A percentile compares a stretch with the other conserved stretches of the same genome.
Conservation (phyloP, 1,140 invertebrate species). For the Nylanderia fulva region DNA sequence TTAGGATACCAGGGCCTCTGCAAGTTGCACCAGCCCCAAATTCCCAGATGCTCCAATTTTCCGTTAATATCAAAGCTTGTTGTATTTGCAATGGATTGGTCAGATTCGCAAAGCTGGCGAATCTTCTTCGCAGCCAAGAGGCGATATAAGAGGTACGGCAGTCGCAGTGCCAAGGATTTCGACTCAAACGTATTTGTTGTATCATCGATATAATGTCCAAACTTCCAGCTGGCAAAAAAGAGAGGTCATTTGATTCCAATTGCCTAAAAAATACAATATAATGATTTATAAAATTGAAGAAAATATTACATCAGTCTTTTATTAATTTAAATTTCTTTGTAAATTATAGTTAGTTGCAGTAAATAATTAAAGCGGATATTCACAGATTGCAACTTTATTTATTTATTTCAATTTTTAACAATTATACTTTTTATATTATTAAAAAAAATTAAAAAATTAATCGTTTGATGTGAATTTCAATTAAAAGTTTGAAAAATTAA, state of each 20-base stretch:
- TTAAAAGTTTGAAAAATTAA: no score
- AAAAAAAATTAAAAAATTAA: not conserved
- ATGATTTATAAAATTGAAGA: not conserved
- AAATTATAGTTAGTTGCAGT: not conserved
- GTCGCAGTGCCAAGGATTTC: constrained; percentile 95
- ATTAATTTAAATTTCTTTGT: constrained; percentile 10
- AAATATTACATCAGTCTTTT: not conserved
- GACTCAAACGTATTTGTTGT: constrained; percentile 90
- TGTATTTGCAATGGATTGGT: constrained; percentile 30
- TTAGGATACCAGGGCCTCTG: constrained; percentile 90
- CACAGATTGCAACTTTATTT: not conserved
- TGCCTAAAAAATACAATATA: constrained; percentile 89
- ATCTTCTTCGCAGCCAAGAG: constrained; percentile 86
- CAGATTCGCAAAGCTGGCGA: constrained; percentile 67
- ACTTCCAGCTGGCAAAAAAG: constrained; percentile 89
- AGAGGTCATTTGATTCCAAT: constrained; percentile 92
- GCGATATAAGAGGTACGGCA: constrained; percentile 92
- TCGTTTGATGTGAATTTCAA: no score
- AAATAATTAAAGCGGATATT: not conserved
- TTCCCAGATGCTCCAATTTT: constrained; percentile 84
- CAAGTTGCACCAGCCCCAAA: constrained; percentile 90
- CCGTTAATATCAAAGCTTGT: not conserved
- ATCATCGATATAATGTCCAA: constrained; percentile 90
- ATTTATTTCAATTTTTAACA: not conserved
- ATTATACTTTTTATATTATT: not conserved